Percentiles rank a stretch among this genome's conserved stretches.
These are phyloP conservation scores for Brachionus sp. DNA, from an alignment of 1,140 invertebrate genomes.

Conservation along the genomic window DNA sequence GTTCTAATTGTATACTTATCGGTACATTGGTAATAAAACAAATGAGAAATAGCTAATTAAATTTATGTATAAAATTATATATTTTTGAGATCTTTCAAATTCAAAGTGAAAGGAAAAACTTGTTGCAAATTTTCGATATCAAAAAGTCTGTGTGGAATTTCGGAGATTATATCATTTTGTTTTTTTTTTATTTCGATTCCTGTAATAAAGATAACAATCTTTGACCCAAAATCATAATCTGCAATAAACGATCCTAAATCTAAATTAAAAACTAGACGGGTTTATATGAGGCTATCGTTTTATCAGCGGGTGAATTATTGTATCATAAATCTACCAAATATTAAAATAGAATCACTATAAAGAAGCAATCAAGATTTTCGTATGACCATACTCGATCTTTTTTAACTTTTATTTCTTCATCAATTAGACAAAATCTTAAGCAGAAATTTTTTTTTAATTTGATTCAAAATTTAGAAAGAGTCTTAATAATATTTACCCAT, in stretches of 20 bases:
- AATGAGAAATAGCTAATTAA: background rate
- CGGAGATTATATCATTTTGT: background rate
- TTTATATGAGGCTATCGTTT: background rate
- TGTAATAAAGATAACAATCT: background rate
- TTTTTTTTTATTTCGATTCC: background rate
- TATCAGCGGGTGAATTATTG: slow-evolving; percentile 21
- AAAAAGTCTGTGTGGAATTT: background rate
- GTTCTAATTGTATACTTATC: background rate
- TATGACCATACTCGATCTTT: background rate
- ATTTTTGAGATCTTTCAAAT: background rate
- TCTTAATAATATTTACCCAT: background rate
- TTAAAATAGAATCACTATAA: background rate
- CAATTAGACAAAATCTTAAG: background rate
- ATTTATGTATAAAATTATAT: background rate
- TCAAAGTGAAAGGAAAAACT: slow-evolving; percentile 6
- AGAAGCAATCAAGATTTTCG: background rate
- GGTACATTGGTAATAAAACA: background rate
- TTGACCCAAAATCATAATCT: slow-evolving; percentile 28
- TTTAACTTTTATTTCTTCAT: background rate
- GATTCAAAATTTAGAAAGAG: background rate
- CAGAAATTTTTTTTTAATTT: background rate
- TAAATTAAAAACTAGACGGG: background rate
- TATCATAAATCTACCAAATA: background rate
- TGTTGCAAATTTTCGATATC: background rate
- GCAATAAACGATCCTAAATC: background rate